Conservation (phyloP, 2,888 invertebrate species). For the Artemia sinica region DNA sequence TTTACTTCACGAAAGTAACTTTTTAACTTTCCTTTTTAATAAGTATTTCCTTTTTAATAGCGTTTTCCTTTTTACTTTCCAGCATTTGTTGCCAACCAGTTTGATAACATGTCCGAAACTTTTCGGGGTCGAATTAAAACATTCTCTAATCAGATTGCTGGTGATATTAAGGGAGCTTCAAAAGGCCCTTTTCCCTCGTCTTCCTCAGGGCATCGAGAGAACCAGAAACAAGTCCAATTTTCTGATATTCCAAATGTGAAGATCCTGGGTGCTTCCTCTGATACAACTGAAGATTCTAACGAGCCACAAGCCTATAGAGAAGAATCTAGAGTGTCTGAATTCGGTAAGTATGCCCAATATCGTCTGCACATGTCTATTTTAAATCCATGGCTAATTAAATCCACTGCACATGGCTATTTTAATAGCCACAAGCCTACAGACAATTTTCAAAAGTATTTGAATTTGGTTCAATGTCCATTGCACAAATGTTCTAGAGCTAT, state of each 20-base stretch:
- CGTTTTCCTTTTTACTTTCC: slow-evolving; percentile 23
- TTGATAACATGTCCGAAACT: slow-evolving; percentile 46
- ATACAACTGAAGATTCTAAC: slow-evolving; percentile 32
- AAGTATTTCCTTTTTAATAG: too few species aligned
- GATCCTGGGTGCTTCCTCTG: slow-evolving; percentile 15
- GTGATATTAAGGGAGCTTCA: slow-evolving; percentile 37
- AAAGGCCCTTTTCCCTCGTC: slow-evolving; percentile 29
- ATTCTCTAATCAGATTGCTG: slow-evolving; percentile 46
- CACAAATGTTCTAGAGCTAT: too few species aligned
- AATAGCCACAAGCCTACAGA: background rate
- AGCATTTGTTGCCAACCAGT: slow-evolving; percentile 43
- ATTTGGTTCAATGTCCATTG: background rate
- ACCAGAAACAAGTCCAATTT: slow-evolving; percentile 16
- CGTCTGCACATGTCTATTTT: background rate
- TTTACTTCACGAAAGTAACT: too few species aligned
- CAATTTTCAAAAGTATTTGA: background rate
- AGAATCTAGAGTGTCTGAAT: slow-evolving; percentile 49
- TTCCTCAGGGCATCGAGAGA: background rate
- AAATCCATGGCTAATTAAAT: too few species aligned
- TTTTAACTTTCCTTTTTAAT: too few species aligned
- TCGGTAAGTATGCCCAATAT: slow-evolving; percentile 40
- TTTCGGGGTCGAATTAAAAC: slow-evolving; percentile 50
- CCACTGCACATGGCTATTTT: background rate
- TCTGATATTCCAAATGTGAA: slow-evolving; percentile 18
- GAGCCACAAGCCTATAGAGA: slow-evolving; percentile 50